Percentiles rank a stretch among this genome's conserved stretches.
Evolutionary conservation across 1,140 invertebrate genomes (phyloP).

Genomic region (Centruroides vittatus): DNA sequence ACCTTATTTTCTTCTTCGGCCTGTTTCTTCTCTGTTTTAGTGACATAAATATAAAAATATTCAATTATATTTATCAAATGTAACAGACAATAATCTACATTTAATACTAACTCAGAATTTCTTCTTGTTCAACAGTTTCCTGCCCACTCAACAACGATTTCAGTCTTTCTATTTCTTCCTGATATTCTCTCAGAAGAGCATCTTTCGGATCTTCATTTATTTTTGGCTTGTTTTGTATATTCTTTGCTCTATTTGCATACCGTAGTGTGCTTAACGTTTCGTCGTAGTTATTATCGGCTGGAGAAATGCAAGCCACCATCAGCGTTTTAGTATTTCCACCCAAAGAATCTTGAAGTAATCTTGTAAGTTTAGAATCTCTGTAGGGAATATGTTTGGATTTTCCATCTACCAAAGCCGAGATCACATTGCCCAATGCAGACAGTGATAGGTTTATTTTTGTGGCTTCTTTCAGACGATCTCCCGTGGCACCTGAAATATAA

Average conservation of each 20-base stretch:
- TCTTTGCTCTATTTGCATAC: conserved; percentile 76
- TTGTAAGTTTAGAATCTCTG: conserved; percentile 76
- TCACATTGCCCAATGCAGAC: conserved; percentile 86
- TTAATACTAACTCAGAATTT: too few relatives aligned
- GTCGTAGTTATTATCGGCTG: conserved; percentile 75
- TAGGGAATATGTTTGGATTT: conserved; percentile 87
- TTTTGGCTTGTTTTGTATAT: conserved; percentile 81
- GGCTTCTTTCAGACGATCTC: conserved; percentile 79
- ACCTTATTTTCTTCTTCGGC: too few relatives aligned
- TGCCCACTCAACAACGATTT: conserved; percentile 21
- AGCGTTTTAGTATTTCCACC: conserved; percentile 88
- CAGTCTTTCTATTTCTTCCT: conserved; percentile 66
- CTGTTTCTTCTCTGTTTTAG: too few relatives aligned
- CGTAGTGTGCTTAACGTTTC: conserved; percentile 77
- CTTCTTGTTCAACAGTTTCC: too few relatives aligned
- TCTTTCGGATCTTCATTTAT: conserved; percentile 94
- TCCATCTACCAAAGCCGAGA: conserved; percentile 77
- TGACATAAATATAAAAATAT: too few relatives aligned
- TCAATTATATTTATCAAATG: too few relatives aligned
- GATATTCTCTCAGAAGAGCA: conserved; percentile 69
- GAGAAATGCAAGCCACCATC: conserved; percentile 87
- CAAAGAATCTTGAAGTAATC: conserved; percentile 78
- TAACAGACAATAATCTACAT: too few relatives aligned
- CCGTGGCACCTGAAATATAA: conserved; percentile 46
- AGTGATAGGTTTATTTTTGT: conserved; percentile 92